These are phyloP conservation scores for Folsomia manolachei DNA, from an alignment of 2,888 invertebrate species.

Conservation along the genomic window DNA sequence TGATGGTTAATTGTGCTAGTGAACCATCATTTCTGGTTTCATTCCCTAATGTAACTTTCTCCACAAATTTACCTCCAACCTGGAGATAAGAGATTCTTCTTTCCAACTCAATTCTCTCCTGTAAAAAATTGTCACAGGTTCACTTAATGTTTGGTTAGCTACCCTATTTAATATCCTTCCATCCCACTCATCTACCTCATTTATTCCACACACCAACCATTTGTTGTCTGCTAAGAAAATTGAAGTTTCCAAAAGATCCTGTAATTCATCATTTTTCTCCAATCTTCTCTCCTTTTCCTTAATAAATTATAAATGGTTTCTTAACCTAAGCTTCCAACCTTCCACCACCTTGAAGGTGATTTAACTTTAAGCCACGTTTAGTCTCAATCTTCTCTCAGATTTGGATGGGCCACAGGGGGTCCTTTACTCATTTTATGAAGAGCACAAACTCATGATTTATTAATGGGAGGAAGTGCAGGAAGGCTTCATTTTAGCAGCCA, in stretches of 20 bases:
- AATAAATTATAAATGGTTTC: neutral
- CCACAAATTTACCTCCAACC: too few relatives aligned
- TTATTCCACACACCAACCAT: too few relatives aligned
- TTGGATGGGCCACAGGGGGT: constrained; percentile 42
- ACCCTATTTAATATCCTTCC: neutral
- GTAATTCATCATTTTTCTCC: constrained; percentile 1
- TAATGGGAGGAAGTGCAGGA: constrained; percentile 47
- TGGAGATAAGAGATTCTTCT: neutral
- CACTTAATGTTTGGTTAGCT: neutral
- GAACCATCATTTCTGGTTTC: neutral
- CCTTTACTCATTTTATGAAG: constrained; percentile 8
- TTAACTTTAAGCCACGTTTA: neutral
- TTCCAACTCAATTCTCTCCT: too few relatives aligned
- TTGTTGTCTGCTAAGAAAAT: neutral
- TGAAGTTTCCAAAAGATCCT: too few relatives aligned
- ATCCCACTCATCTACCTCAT: neutral
- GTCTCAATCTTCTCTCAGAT: constrained; percentile 19
- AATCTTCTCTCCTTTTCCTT: neutral
- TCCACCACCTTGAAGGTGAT: neutral
- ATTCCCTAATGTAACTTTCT: neutral
- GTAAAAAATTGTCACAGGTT: constrained; percentile 5
- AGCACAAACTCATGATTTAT: constrained; percentile 49
- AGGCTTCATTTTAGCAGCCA: constrained; percentile 5
- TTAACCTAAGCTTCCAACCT: neutral
- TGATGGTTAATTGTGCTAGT: neutral